Conservation (phyloP, 92 coral and sea anemone genomes). For the Isaurus tuberculatus region DNA sequence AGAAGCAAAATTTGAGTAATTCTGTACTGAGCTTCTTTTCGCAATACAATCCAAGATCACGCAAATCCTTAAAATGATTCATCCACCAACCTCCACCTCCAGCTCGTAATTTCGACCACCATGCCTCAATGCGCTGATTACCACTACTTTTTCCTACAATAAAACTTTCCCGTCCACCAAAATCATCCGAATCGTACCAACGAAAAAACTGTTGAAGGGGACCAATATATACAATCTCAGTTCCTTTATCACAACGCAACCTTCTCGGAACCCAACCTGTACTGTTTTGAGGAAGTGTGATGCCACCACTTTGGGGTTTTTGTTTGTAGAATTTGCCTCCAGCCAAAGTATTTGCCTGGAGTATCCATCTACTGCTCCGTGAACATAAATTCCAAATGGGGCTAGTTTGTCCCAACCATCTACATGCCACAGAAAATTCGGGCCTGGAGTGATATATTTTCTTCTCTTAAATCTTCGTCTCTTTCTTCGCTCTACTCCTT, state of each 20-base stretch:
- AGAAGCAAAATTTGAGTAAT: constrained; percentile 61
- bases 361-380: constrained; percentile 55
- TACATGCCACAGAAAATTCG: constrained; percentile 1
- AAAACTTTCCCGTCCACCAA: constrained; percentile 53
- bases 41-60: constrained; percentile 51
- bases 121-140: constrained; percentile 67
- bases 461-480: constrained; percentile 28
- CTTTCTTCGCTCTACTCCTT: constrained; percentile 25
- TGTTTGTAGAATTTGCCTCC: neutral
- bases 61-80: constrained; percentile 59
- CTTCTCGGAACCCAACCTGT: constrained; percentile 48
- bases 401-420: constrained; percentile 16
- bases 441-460: constrained; percentile 37
- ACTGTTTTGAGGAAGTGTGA: constrained; percentile 35
- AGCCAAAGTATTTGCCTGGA: constrained; percentile 57
- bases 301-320: neutral
- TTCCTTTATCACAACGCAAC: constrained; percentile 50
- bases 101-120: constrained; percentile 59
- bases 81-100: constrained; percentile 71
- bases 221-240: constrained; percentile 51
- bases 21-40: constrained; percentile 39
- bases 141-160: constrained; percentile 57
- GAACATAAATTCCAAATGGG: constrained; percentile 37
- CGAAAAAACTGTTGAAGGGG: constrained; percentile 55
- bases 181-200: constrained; percentile 45